These are phyloP conservation scores for Nasonia giraulti DNA, from an alignment of 1,140 invertebrate species.

Conservation along the genomic window DNA sequence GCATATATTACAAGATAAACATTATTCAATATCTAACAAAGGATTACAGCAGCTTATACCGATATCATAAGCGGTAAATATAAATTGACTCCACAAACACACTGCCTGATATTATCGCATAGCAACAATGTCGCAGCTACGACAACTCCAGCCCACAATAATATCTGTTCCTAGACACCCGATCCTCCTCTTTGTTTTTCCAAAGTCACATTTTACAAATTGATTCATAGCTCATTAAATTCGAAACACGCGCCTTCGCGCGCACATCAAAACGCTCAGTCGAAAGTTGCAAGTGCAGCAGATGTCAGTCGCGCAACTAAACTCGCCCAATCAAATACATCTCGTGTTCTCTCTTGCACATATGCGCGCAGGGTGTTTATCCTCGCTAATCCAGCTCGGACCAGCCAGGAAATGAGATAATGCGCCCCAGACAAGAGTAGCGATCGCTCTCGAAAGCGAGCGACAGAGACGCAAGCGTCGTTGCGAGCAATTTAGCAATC, in stretches of 20 bases:
- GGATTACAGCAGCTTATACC: neutral
- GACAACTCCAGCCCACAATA: neutral
- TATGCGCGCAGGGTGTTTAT: neutral
- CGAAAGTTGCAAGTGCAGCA: neutral
- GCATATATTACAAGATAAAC: neutral
- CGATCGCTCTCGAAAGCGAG: neutral
- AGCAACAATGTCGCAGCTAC: too few relatives aligned
- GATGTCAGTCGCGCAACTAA: neutral
- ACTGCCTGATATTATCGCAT: constrained; percentile 14
- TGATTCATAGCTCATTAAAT: neutral
- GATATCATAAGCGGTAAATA: neutral
- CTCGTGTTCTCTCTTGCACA: neutral
- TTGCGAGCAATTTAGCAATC: constrained; percentile 20
- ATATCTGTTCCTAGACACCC: neutral
- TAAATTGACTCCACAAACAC: neutral
- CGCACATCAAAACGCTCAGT: too few relatives aligned
- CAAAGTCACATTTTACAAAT: neutral
- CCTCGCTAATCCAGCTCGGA: neutral
- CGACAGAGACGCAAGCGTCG: neutral
- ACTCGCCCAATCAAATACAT: neutral
- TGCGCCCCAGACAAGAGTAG: neutral
- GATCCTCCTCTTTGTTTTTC: neutral
- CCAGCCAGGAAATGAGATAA: constrained; percentile 12
- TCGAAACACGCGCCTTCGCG: neutral
- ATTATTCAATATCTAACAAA: neutral